Base-by-base conservation (phyloP, 2,113 vertebrate genomes). In the Istiophorus platypterus region DNA sequence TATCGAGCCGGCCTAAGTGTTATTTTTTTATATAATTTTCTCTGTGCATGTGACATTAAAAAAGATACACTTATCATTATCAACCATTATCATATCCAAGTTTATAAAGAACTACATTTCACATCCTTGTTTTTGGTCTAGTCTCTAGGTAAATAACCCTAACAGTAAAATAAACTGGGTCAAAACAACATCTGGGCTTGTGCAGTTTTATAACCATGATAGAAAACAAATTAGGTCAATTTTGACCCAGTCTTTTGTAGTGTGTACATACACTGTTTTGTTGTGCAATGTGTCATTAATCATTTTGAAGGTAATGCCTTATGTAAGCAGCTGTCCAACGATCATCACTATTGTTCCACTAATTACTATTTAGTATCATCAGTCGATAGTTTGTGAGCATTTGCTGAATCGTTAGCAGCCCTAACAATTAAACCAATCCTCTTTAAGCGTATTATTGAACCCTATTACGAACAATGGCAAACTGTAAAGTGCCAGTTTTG, bases 251-350 rank as follows among this genome's bases (percentile, higher is more conserved):
- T 63, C 9, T 14, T 39, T 63, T 39, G 39, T 9, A 63, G 31
- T n/a, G 2, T 37, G 9, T 4, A 37, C 10, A 1, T 20, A 7
- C 31, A 57, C 5, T 7, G 2, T 42, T 18, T 67, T 27, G 29
- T 63, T 45, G 22, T 65, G 22, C 4, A 18, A 15, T 11, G 11
- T 80, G 22, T 66, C 31, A 67, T 62, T 42, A 20, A 58, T 76
- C 24, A 62, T 72, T 65, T 31, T 10, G 20, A 10, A 62, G 34
- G 7, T 64, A 24, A 54, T 41, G 22, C 7, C 54, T 76, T 72
- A 24, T 52, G 17, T 22, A 59, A 65, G 66, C 39, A 49, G 34
- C 27, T 47, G 77, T 51, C 56, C 54, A 73, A 72, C 77, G 62
- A 84, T 37, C 29, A 59, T n/a, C 29, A 31, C 4, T 41, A 49